Evolutionary conservation across 2,888 invertebrate species (phyloP), one percentile per base, ranked within the genome.

Genomic region (Epicampocera succincta): DNA sequence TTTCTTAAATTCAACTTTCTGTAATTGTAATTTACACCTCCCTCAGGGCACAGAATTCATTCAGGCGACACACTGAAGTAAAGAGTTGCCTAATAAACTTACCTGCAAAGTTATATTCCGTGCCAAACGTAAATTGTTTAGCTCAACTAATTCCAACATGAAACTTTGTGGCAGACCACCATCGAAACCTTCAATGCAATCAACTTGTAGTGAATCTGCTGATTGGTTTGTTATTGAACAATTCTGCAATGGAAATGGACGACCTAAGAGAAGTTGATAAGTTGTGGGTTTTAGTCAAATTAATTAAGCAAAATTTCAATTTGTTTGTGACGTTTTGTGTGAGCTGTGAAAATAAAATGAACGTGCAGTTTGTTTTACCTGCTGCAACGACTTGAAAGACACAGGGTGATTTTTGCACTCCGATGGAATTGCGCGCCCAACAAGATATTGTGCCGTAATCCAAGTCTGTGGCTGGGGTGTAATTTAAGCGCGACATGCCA

Each of bases 141-240:
- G 90, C 88, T 96, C 95, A 65, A 95, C 92, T 68, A 96, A 92
- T 89, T 96, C 96, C 93, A 96, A 94, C 83, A 96, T 93, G 91
- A 97, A 97, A 87, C 94, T 94, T 91, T 97, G 97, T 3, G 96
- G 96, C 58, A 97, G 92, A 11, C 97, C 97, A 56, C 97, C 97
- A 87, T 96, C 96, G 91, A 96, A 96, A 87, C 96, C 95, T 91
- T 97, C 97, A 71, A 95, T 93, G 90, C 97, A 97, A 85, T 96
- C 96, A 61, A 97, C 95, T 90, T 95, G 94, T 77, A 97, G 89
- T 0, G 96, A 95, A 88, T 97, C 96, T 84, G 94, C 93, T 73
- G 97, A 97, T 91, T 97, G 96, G 91, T 97, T 97, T 73, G 95
- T 94, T 40, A 97, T 94, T n/a, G 95, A 94, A 91, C 97, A 97